Percentiles rank a stretch among this genome's conserved stretches.
Conservation (phyloP, 2,888 invertebrate genomes). For the Julus scandinavius region DNA sequence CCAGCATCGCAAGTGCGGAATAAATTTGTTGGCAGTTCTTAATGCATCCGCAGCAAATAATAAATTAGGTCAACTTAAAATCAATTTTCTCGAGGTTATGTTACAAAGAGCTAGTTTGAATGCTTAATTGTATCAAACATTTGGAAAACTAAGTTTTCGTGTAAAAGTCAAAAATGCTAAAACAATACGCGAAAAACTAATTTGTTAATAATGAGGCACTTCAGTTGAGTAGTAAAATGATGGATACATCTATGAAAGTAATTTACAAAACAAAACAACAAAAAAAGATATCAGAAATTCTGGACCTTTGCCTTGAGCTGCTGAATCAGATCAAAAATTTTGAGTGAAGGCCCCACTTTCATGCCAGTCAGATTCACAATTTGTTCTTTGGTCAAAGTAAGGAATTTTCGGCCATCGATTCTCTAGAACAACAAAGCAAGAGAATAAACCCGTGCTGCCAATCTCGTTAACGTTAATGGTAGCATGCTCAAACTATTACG, state of each 20-base stretch:
- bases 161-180: slow-evolving; percentile 36
- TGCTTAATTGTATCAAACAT: slow-evolving; percentile 21
- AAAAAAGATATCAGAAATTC: slow-evolving; percentile 14
- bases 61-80: background rate
- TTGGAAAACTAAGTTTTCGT: background rate
- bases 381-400: slow-evolving; percentile 87
- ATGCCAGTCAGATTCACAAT: slow-evolving; percentile 88
- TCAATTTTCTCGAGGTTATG: background rate
- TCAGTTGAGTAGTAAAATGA: background rate
- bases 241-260: slow-evolving; percentile 30
- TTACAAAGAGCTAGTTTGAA: background rate
- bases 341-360: slow-evolving; percentile 94
- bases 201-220: slow-evolving; percentile 1
- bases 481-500: no score
- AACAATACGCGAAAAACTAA: background rate
- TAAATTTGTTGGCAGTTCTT: background rate
- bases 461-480: no score
- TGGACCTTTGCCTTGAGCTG: slow-evolving; percentile 84
- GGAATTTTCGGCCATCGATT: slow-evolving; percentile 82
- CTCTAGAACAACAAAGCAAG: slow-evolving; percentile 69
- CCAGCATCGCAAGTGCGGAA: background rate
- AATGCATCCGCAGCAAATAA: background rate
- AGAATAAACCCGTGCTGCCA: background rate
- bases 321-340: slow-evolving; percentile 91
- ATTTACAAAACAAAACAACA: background rate